Conservation (phyloP, 2,797 vertebrate genomes). For the Darevskia mixta region DNA sequence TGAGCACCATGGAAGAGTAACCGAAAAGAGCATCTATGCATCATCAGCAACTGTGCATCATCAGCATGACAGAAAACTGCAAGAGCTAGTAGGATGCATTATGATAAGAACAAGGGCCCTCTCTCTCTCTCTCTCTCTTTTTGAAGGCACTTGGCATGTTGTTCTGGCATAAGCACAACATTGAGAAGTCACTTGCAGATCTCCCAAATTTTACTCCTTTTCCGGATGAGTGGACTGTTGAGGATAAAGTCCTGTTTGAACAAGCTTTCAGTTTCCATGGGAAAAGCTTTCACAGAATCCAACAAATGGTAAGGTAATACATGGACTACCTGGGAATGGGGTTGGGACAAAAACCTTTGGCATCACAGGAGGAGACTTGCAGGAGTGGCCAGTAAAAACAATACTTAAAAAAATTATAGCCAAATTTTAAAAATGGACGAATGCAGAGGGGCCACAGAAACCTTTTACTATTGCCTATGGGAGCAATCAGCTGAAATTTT, state of each 20-base stretch:
- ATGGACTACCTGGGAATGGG: slow-evolving; percentile 35
- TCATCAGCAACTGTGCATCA: not conserved
- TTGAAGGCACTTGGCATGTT: slow-evolving; percentile 95
- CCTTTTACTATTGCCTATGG: too few species aligned
- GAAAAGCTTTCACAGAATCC: slow-evolving; percentile 99
- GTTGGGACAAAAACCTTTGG: too few species aligned
- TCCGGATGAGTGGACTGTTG: slow-evolving; percentile 98
- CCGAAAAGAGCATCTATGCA: slow-evolving; percentile 21
- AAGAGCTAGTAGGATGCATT: slow-evolving; percentile 57
- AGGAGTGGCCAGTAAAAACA: too few species aligned
- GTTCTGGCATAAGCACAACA: slow-evolving; percentile 99
- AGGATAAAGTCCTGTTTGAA: slow-evolving; percentile 98
- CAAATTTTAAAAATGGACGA: too few species aligned
- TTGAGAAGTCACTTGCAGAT: slow-evolving; percentile 96
- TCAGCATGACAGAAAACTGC: not conserved
- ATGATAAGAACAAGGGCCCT: slow-evolving; percentile 47
- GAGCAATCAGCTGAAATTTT: too few species aligned
- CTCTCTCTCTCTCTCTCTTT: slow-evolving; percentile 60
- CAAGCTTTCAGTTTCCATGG: slow-evolving; percentile 99
- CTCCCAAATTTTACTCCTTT: slow-evolving; percentile 98
- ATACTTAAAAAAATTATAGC: too few species aligned
- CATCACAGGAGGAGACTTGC: too few species aligned
- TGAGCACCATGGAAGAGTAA: slow-evolving; percentile 23
- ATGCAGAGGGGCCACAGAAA: too few species aligned
- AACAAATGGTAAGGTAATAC: slow-evolving; percentile 91